These are phyloP conservation scores for Lethrus apterus DNA, from an alignment of 1,140 invertebrate species.

Conservation along the genomic window DNA sequence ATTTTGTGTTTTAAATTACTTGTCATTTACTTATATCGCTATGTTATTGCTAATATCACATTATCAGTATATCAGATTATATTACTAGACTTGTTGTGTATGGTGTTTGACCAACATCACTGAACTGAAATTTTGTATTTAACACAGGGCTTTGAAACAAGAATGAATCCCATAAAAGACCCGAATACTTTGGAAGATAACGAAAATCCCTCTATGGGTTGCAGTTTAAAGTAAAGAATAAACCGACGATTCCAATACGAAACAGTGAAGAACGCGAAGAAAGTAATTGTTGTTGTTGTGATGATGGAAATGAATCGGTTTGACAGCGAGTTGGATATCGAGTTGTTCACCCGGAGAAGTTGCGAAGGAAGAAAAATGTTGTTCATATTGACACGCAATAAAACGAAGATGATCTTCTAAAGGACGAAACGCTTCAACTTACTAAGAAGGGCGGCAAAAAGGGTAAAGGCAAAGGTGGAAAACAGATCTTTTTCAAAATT, in stretches of 20 bases:
- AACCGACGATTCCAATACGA: too few species aligned
- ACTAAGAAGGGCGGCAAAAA: slow-evolving; percentile 18
- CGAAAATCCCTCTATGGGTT: slow-evolving; percentile 50
- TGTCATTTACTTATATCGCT: too few species aligned
- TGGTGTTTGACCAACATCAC: too few species aligned
- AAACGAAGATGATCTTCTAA: slow-evolving; percentile 26
- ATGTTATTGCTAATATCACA: too few species aligned
- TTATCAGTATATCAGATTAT: too few species aligned
- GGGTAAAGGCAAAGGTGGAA: slow-evolving; percentile 17
- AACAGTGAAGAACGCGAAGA: slow-evolving; percentile 23
- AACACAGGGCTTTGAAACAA: too few species aligned
- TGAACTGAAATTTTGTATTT: too few species aligned
- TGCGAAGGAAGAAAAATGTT: slow-evolving; percentile 29
- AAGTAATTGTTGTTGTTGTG: slow-evolving; percentile 1
- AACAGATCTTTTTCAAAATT: too few species aligned
- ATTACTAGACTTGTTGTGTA: too few species aligned
- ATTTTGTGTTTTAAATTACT: too few species aligned
- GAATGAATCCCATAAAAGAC: slow-evolving; percentile 49
- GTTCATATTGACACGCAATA: slow-evolving; percentile 34
- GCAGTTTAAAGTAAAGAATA: slow-evolving; percentile 49
- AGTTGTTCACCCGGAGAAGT: slow-evolving; percentile 33
- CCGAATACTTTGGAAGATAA: slow-evolving; percentile 42
- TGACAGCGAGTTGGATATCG: slow-evolving; percentile 37
- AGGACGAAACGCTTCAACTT: slow-evolving; percentile 10
- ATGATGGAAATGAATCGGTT: slow-evolving; percentile 16